Conservation (phyloP, 2,797 vertebrate species). For the Acridotheres tristis region DNA sequence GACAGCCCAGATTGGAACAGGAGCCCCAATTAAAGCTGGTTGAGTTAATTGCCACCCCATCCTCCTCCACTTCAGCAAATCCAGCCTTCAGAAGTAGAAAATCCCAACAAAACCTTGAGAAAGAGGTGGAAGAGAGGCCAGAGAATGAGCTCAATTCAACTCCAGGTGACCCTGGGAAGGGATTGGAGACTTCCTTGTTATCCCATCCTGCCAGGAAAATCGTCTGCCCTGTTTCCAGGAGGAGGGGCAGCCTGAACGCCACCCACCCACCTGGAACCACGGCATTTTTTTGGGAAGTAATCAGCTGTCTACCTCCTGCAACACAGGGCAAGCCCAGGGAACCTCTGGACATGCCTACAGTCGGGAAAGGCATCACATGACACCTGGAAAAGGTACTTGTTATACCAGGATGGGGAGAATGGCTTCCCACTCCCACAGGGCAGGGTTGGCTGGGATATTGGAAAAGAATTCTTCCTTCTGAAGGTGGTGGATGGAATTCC, state of each 20-base stretch:
- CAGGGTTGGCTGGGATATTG: background rate
- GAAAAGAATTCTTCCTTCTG: background rate
- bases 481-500: background rate
- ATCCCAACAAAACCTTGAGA: background rate
- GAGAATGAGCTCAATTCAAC: background rate
- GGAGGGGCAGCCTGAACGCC: background rate
- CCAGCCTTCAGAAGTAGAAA: background rate
- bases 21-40: background rate
- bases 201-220: background rate
- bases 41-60: background rate
- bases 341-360: background rate
- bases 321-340: background rate
- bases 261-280: background rate
- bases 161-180: background rate
- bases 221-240: background rate
- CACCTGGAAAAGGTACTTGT: fast-evolving
- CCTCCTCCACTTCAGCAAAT: background rate
- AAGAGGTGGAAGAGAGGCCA: background rate
- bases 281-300: background rate
- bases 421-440: background rate
- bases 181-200: background rate
- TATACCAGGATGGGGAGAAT: fast-evolving
- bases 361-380: fast-evolving
- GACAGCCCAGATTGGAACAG: background rate
- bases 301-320: background rate